These are phyloP conservation scores for Sycophaga agraensis DNA, from an alignment of 1,140 invertebrate species.

Conservation along the genomic window DNA sequence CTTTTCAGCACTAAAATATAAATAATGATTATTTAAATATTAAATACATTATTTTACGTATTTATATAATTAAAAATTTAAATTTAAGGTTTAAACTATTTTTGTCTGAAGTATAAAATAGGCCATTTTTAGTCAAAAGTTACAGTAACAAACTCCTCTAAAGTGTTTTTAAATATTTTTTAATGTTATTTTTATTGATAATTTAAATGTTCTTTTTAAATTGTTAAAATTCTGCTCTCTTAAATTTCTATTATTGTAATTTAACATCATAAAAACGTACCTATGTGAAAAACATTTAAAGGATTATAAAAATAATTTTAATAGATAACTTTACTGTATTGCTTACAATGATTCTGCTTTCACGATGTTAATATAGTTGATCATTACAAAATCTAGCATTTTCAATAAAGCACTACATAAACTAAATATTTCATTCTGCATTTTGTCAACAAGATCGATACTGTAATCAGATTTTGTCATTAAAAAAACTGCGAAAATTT, in stretches of 20 bases:
- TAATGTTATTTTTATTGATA: no score
- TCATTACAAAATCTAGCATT: slow-evolving; percentile 27
- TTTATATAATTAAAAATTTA: background rate
- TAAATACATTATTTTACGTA: no score
- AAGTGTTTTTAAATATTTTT: no score
- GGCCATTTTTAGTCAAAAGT: background rate
- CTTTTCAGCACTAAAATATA: no score
- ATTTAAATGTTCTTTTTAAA: background rate
- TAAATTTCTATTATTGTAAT: slow-evolving; percentile 30
- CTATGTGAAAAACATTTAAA: slow-evolving; percentile 34
- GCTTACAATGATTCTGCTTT: slow-evolving; percentile 28
- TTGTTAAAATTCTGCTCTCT: background rate
- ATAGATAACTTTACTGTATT: slow-evolving; percentile 27
- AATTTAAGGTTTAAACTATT: background rate
- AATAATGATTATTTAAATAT: no score
- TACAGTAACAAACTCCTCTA: slow-evolving; percentile 6
- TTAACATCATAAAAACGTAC: slow-evolving; percentile 40
- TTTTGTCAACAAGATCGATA: slow-evolving; percentile 37
- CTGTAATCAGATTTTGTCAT: slow-evolving; percentile 35
- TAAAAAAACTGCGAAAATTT: slow-evolving; percentile 40
- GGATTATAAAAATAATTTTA: slow-evolving; percentile 27
- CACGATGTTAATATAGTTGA: slow-evolving; percentile 22
- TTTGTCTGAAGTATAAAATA: background rate
- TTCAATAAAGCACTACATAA: slow-evolving; percentile 24
- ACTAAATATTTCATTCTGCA: slow-evolving; percentile 35